Evolutionary conservation across 2,797 vertebrate species (phyloP).

Genomic region (Cynopterus sphinx): DNA sequence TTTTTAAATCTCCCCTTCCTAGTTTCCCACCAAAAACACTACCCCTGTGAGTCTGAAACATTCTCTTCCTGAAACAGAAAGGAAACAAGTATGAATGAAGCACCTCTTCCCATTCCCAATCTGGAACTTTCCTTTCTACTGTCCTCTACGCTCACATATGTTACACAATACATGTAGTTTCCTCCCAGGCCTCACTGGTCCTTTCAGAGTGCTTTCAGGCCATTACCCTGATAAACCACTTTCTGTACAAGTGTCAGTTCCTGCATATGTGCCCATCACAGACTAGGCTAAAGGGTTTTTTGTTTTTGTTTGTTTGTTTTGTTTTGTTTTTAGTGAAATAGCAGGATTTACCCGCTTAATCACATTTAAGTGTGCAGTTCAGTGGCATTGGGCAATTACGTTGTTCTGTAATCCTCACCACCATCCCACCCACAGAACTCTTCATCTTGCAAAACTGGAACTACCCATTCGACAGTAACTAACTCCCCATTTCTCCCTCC

Average conservation of each 20-base stretch:
- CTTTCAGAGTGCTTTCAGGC: background rate
- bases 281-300: background rate
- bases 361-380: background rate
- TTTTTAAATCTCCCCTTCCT: background rate
- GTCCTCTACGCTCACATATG: background rate
- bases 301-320: background rate
- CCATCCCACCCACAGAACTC: background rate
- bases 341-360: background rate
- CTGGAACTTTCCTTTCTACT: background rate
- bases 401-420: background rate
- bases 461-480: background rate
- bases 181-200: background rate
- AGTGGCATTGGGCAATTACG: background rate
- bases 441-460: background rate
- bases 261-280: background rate
- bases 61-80: background rate
- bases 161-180: background rate
- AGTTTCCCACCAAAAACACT: background rate
- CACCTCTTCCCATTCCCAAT: background rate
- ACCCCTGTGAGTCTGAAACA: background rate
- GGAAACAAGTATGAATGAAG: background rate
- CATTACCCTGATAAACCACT: background rate
- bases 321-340: background rate
- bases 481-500: background rate
- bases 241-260: background rate